Conservation (phyloP, 2,888 invertebrate species). For the Bellardia bayeri region DNA sequence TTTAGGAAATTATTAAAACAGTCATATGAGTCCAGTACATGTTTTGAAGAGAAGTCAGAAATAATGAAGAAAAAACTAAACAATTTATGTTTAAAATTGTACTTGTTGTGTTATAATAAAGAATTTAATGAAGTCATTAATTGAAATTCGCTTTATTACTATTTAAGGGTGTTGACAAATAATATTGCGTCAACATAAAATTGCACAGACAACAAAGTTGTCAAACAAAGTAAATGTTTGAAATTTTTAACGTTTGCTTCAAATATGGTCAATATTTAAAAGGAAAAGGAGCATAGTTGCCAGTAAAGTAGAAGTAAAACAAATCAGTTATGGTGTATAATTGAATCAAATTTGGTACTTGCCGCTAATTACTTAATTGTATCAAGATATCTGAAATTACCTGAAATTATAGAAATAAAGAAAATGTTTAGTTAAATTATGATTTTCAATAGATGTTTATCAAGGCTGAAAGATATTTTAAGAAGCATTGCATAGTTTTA, state of each 20-base stretch:
- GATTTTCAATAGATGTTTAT: not conserved
- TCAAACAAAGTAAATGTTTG: not conserved
- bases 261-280: not conserved
- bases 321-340: no score
- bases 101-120: not conserved
- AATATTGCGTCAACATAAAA: not conserved
- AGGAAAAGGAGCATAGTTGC: no score
- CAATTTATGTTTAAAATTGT: slow-evolving; percentile 27
- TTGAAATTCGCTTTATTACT: slow-evolving; percentile 6
- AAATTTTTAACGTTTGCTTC: not conserved
- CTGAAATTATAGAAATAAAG: not conserved
- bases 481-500: no score
- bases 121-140: slow-evolving; percentile 35
- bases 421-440: not conserved
- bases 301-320: no score
- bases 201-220: not conserved
- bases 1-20: not conserved
- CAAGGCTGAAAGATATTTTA: not conserved
- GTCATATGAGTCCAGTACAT: not conserved
- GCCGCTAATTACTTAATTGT: not conserved
- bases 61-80: not conserved
- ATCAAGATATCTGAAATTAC: not conserved
- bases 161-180: slow-evolving; percentile 26
- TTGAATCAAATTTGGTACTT: not conserved
- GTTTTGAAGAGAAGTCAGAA: not conserved